A percentile compares a stretch with the other conserved stretches of the same genome.
phyloP scores from a whole-genome alignment of 2,888 invertebrate species.

The Oxycera nigricornis region DNA sequence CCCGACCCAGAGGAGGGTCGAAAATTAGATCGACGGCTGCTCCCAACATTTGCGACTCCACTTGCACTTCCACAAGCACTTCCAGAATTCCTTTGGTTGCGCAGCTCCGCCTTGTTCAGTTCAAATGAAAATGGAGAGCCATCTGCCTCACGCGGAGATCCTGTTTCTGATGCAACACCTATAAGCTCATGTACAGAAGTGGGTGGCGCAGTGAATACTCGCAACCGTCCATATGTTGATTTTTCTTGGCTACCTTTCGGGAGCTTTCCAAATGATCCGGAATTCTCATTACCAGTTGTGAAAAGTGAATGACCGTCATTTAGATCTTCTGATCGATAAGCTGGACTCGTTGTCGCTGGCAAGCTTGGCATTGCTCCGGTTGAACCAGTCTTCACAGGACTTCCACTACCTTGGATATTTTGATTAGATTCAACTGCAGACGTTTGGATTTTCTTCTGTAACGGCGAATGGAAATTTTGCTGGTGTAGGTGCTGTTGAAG shows the following conservation, averaged over 20 bases:
- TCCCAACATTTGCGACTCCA: constrained; percentile 46
- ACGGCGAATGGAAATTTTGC: constrained; percentile 16
- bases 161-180: constrained; percentile 55
- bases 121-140: constrained; percentile 54
- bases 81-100: constrained; percentile 46
- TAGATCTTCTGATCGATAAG: not conserved
- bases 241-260: constrained; percentile 63
- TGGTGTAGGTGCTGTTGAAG: constrained; percentile 44
- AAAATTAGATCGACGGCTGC: constrained; percentile 58
- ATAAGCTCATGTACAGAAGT: constrained; percentile 64
- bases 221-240: constrained; percentile 74
- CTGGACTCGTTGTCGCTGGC: not conserved
- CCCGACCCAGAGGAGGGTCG: constrained; percentile 53
- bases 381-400: constrained; percentile 26
- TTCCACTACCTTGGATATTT: constrained; percentile 32
- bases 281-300: not conserved
- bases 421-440: constrained; percentile 31
- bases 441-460: constrained; percentile 41
- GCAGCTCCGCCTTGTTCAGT: constrained; percentile 44
- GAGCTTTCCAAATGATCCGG: not conserved
- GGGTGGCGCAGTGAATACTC: constrained; percentile 74
- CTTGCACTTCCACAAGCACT: constrained; percentile 44
- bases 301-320: not conserved
- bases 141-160: constrained; percentile 51
- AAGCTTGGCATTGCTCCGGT: constrained; percentile 8